Conservation (phyloP, 2,888 invertebrate genomes). For the Cephus pulcher region DNA sequence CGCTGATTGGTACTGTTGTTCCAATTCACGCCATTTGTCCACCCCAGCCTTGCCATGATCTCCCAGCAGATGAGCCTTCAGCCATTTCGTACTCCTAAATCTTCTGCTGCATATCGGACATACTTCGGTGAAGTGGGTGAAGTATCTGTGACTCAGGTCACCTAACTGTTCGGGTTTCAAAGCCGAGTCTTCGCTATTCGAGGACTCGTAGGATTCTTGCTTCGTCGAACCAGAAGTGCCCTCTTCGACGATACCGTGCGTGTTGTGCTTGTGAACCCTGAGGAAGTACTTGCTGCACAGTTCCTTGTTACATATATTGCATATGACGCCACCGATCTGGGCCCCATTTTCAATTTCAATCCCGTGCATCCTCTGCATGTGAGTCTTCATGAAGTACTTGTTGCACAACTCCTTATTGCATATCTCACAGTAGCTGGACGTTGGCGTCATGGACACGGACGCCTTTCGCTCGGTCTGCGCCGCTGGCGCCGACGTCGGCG, state of each 20-base stretch:
- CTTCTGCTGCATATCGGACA: slow-evolving; percentile 89
- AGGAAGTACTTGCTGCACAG: slow-evolving; percentile 98
- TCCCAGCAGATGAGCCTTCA: slow-evolving; percentile 86
- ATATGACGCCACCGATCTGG: slow-evolving; percentile 92
- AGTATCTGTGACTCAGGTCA: slow-evolving; percentile 74
- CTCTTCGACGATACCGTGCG: slow-evolving; percentile 95
- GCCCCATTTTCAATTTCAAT: slow-evolving; percentile 94
- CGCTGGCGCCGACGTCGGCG: slow-evolving; percentile 39
- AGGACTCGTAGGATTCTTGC: slow-evolving; percentile 47
- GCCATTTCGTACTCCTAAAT: slow-evolving; percentile 88
- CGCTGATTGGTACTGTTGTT: slow-evolving; percentile 67
- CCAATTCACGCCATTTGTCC: slow-evolving; percentile 74
- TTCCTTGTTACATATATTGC: slow-evolving; percentile 98
- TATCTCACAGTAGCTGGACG: slow-evolving; percentile 94
- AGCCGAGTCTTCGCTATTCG: slow-evolving; percentile 63
- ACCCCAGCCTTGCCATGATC: slow-evolving; percentile 82
- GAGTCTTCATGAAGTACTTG: slow-evolving; percentile 99
- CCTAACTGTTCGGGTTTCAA: slow-evolving; percentile 70
- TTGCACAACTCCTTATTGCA: slow-evolving; percentile 99
- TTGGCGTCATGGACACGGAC: slow-evolving; percentile 74
- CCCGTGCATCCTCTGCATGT: slow-evolving; percentile 99
- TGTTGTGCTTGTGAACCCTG: slow-evolving; percentile 97
- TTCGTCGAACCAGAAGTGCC: slow-evolving; percentile 67
- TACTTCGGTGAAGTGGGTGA: slow-evolving; percentile 78
- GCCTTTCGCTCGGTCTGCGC: slow-evolving; percentile 69